Percentiles rank a stretch among this genome's conserved stretches.
phyloP scores from a whole-genome alignment of 2,888 invertebrate genomes.

The Xiphydria camelus region DNA sequence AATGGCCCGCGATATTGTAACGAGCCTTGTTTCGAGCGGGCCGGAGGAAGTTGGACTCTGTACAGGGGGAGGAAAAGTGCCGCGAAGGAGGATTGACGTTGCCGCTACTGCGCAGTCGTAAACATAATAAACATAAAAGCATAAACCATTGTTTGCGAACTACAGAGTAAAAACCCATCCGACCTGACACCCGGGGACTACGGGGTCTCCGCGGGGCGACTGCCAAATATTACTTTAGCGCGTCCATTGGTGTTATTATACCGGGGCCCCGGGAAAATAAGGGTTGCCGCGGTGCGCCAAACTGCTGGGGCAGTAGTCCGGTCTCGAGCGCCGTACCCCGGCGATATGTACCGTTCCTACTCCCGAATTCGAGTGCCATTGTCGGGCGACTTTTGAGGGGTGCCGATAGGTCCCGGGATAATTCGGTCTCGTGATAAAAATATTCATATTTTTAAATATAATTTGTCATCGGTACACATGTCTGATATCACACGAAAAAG shows the following conservation, averaged over 20 bases:
- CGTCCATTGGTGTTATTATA: constrained; percentile 24
- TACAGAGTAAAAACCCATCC: constrained; percentile 29
- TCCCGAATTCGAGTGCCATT: no score
- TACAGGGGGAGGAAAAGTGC: constrained; percentile 1
- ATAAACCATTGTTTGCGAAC: constrained; percentile 45
- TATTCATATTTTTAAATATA: no score
- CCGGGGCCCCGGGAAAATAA: constrained; percentile 22
- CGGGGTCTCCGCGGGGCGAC: constrained; percentile 6
- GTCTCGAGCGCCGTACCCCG: no score
- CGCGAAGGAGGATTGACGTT: constrained; percentile 5
- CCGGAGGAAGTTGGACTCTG: no score
- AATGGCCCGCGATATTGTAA: constrained; percentile 1
- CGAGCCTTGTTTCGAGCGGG: background rate
- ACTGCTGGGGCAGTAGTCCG: no score
- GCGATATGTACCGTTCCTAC: no score
- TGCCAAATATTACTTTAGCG: constrained; percentile 16
- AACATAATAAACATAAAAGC: constrained; percentile 50
- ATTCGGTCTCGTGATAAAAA: no score
- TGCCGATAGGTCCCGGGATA: no score
- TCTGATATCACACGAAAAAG: no score
- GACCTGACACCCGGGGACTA: constrained; percentile 8
- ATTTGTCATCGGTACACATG: no score
- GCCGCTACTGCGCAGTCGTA: constrained; percentile 42
- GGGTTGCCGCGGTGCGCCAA: constrained; percentile 12
- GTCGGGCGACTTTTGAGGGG: no score